These are phyloP conservation scores for Epinotia ramella DNA, from an alignment of 2,888 invertebrate species.

Conservation along the genomic window DNA sequence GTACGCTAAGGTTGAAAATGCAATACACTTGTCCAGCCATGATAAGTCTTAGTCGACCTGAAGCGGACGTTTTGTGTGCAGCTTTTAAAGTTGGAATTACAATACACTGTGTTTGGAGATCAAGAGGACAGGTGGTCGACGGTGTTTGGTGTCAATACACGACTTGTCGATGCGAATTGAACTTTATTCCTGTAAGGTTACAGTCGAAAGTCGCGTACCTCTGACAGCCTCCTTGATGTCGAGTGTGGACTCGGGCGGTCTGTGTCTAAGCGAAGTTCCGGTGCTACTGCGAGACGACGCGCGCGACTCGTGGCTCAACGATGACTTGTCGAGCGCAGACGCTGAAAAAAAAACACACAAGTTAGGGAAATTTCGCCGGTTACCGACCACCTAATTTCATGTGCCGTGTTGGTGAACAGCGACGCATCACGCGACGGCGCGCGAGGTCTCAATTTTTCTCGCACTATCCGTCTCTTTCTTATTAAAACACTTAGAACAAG, in stretches of 20 bases:
- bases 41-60: no score
- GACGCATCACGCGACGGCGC: no score
- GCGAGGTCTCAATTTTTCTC: no score
- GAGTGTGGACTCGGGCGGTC: conserved; percentile 51
- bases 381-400: no score
- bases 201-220: neutral
- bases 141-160: no score
- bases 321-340: conserved; percentile 54
- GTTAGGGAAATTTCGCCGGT: neutral
- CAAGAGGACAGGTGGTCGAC: no score
- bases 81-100: neutral
- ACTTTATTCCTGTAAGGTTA: neutral
- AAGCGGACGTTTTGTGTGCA: neutral
- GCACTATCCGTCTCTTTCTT: no score
- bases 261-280: conserved; percentile 43
- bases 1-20: no score
- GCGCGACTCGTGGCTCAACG: conserved; percentile 46
- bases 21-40: no score
- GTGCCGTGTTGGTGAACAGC: no score
- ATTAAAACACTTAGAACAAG: no score
- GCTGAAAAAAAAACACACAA: neutral
- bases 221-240: conserved; percentile 80
- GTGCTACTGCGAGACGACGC: conserved; percentile 41
- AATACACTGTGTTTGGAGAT: neutral
- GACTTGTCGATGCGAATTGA: no score